Conservation (phyloP, 1,140 invertebrate genomes). For the Centruroides sculpturatus region DNA sequence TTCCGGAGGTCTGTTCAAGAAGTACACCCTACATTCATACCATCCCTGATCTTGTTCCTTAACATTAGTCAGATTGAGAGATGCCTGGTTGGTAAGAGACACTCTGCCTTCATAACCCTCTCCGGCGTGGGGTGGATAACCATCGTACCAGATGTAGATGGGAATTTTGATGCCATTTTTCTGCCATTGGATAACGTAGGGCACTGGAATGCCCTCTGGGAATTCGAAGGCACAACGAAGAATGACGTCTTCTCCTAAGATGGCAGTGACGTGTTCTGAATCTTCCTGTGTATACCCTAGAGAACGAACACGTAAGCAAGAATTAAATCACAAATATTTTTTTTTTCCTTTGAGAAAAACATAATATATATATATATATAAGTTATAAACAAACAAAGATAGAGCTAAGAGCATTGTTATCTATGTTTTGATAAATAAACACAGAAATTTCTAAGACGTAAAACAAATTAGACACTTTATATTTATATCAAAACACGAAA, state of each 20-base stretch:
- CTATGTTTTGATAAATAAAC: no score
- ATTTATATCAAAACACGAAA: no score
- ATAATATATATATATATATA: no score
- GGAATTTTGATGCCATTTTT: slow-evolving; percentile 76
- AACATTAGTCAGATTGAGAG: slow-evolving; percentile 85
- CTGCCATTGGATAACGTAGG: slow-evolving; percentile 94
- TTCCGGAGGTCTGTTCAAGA: slow-evolving; percentile 81
- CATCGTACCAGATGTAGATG: slow-evolving; percentile 95
- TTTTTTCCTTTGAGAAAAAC: no score
- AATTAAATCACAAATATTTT: no score
- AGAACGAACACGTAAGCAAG: neutral
- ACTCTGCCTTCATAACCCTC: slow-evolving; percentile 82
- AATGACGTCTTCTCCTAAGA: slow-evolving; percentile 84
- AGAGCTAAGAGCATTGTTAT: no score
- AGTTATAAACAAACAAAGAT: no score
- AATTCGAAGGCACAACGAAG: slow-evolving; percentile 94
- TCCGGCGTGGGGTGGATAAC: slow-evolving; percentile 83
- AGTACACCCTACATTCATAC: slow-evolving; percentile 94
- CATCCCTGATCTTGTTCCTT: slow-evolving; percentile 84
- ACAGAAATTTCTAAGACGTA: no score
- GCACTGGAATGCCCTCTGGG: slow-evolving; percentile 80
- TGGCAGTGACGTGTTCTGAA: slow-evolving; percentile 81
- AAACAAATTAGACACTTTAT: no score
- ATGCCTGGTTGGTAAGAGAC: slow-evolving; percentile 68
- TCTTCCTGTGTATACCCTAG: neutral